These are phyloP conservation scores for Atopsyche davidsoni DNA, from an alignment of 1,140 invertebrate genomes.

Conservation along the genomic window DNA sequence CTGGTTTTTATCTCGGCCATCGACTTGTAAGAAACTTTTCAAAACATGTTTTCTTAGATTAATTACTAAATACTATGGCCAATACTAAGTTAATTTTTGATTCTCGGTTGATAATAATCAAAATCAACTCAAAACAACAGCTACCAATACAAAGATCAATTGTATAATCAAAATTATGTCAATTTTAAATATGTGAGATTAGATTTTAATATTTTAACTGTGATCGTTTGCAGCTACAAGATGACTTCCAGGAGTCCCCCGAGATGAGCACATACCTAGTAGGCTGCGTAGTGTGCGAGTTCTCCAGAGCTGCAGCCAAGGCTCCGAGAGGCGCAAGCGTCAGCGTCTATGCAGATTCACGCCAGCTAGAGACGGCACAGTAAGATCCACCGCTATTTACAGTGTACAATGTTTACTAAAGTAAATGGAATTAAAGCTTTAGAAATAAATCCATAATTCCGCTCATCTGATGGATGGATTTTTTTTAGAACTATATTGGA, in stretches of 20 bases:
- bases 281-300: slow-evolving; percentile 77
- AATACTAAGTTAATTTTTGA: background rate
- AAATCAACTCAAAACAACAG: no score
- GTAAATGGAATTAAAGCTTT: background rate
- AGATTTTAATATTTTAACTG: background rate
- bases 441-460: background rate
- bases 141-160: background rate
- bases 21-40: slow-evolving; percentile 59
- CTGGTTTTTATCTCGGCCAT: slow-evolving; percentile 79
- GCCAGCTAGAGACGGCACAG: slow-evolving; percentile 24
- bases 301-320: slow-evolving; percentile 38
- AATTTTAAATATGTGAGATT: background rate
- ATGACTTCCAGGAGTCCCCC: slow-evolving; percentile 63
- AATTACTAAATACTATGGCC: background rate
- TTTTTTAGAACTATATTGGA: slow-evolving; percentile 25
- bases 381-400: slow-evolving; percentile 10
- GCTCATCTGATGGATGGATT: background rate
- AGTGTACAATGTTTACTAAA: background rate
- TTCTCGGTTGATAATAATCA: background rate
- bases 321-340: slow-evolving; percentile 33
- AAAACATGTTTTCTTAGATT: background rate
- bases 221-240: slow-evolving; percentile 42
- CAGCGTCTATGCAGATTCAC: slow-evolving; percentile 27
- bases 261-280: slow-evolving; percentile 86
- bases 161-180: no score